Evolutionary conservation across 1,140 invertebrate species (phyloP), one percentile per base, ranked within the genome.

Genomic region (Conopomorpha cramerella): DNA sequence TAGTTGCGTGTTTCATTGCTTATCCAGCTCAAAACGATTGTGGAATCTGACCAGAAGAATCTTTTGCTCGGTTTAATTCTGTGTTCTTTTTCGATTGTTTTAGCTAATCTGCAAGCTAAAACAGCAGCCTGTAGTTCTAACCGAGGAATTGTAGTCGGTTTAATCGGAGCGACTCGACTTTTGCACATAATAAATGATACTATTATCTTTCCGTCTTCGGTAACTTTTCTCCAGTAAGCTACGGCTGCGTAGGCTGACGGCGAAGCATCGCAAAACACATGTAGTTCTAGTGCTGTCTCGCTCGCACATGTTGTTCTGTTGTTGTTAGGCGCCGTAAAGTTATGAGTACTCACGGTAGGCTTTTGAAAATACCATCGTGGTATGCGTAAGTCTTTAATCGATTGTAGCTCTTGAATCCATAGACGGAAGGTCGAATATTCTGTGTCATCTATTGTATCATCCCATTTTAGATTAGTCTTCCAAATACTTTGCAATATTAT

Each of bases 401-500:
- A 7, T 14, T 4, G 6, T 35, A 35, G 11, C 8, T 25, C n/a
- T 3, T 13, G 2, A 6, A 19, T 4, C 34, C 40, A 42, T 10
- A 18, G 16, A 1, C 2, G 3, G 35, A 34, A 42, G 15, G 8
- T 38, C 2, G 17, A 1, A 1, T 8, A 2, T 2, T 23, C 17
- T 12, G 12, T 13, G 11, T 13, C 18, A 8, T 1, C 8, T 6
- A 62, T 3, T 11, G 13, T 8, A 6, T 51, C 39, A 30, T 71
- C 58, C 64, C 64, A 67, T 11, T 39, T 45, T 11, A 54, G 39
- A 2, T 38, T 31, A 8, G 14, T 30, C 13, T 43, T 34, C 60
- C 66, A 68, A 2, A 60, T 38, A 1, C 50, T 38, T 46, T 67
- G 63, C 1, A 67, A 12, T 6, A 70, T 15, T 0, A 65, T 57